Evolutionary conservation across 2,797 vertebrate genomes (phyloP).

Genomic region (Agapornis canus): DNA sequence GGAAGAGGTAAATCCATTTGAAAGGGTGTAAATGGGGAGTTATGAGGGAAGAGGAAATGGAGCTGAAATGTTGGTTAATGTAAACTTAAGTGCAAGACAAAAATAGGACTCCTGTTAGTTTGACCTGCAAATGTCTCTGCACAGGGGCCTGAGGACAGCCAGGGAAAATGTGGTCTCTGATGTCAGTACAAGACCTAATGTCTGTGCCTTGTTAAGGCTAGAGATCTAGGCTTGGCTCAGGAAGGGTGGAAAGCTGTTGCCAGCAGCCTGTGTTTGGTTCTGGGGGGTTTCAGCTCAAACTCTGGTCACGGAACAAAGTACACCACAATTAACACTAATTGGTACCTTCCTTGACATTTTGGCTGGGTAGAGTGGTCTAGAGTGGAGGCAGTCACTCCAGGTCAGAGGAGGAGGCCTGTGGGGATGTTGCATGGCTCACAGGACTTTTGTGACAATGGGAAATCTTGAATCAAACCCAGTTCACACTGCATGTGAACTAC

Average conservation of each 20-base stretch:
- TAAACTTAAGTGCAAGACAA: background rate
- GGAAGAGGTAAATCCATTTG: constrained; percentile 18
- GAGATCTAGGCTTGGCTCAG: background rate
- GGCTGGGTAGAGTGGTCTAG: background rate
- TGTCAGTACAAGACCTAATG: background rate
- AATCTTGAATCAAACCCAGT: background rate
- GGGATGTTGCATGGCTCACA: background rate
- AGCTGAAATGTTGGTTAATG: background rate
- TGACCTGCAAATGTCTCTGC: background rate
- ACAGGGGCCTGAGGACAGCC: background rate
- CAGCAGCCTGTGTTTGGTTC: background rate
- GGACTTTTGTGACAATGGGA: background rate
- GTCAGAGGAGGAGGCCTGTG: background rate
- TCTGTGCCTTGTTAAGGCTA: background rate
- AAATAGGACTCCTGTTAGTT: background rate
- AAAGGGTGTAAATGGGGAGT: background rate
- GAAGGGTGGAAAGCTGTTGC: background rate
- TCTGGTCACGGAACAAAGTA: background rate
- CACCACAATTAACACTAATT: background rate
- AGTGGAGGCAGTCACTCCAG: background rate
- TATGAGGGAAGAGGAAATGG: constrained; percentile 8
- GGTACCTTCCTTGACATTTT: background rate
- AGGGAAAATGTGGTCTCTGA: background rate
- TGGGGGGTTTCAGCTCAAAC: background rate
- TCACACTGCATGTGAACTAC: background rate